A percentile compares a stretch with the other conserved stretches of the same genome.
These are phyloP conservation scores for Drosophila melanica DNA, from an alignment of 1,140 invertebrate genomes.

Conservation along the genomic window DNA sequence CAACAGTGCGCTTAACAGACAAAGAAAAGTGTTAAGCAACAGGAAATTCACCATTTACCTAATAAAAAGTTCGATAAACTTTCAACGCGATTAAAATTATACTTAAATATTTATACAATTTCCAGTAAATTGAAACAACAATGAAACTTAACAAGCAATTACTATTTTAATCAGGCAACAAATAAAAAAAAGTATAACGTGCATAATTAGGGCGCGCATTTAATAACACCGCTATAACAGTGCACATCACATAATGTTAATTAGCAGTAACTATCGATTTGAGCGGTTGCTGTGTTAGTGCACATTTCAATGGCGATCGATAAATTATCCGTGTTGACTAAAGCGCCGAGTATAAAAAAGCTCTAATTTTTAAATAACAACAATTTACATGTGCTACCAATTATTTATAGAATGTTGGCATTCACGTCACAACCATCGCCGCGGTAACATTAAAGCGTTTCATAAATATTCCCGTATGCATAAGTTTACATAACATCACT, in stretches of 20 bases:
- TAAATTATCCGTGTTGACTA: not conserved
- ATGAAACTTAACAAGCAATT: not conserved
- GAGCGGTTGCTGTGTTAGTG: not conserved
- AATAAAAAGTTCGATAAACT: not conserved
- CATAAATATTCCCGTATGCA: not conserved
- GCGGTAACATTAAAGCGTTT: not conserved
- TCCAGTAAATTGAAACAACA: not conserved
- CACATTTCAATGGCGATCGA: too few species aligned
- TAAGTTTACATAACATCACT: too few species aligned
- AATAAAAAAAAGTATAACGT: too few species aligned
- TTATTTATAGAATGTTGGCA: conserved; percentile 1
- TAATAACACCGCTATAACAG: not conserved
- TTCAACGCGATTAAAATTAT: not conserved
- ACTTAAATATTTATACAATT: too few species aligned
- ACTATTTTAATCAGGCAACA: not conserved
- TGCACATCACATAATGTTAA: not conserved
- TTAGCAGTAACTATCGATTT: conserved; percentile 5
- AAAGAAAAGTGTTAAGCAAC: not conserved
- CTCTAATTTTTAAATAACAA: conserved; percentile 2
- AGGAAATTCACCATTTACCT: not conserved
- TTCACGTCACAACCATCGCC: not conserved
- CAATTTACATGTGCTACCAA: conserved; percentile 1
- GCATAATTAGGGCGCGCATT: not conserved
- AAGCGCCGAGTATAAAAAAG: not conserved
- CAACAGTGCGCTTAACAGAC: conserved; percentile 4